Conservation (phyloP, 2,797 vertebrate genomes). For the Liparis tanakae region DNA sequence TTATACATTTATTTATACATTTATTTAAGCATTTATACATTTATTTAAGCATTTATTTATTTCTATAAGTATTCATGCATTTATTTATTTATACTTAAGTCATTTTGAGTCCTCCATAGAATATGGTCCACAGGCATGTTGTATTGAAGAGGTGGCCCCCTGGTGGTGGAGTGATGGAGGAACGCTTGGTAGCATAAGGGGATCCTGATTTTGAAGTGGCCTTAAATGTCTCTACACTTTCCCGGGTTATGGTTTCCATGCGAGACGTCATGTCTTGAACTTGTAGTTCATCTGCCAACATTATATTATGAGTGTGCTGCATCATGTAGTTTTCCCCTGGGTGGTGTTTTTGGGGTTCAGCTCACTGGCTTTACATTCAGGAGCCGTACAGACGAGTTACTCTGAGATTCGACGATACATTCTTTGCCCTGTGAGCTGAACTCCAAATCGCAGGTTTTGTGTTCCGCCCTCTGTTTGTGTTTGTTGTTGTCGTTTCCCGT, state of each 20-base stretch:
- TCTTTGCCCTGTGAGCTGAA: conserved; percentile 42
- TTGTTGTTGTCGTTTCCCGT: conserved; percentile 1
- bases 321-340: conserved; percentile 20
- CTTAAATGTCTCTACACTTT: conserved; percentile 8
- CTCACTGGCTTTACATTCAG: conserved; percentile 30
- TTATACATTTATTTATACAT: no score
- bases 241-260: conserved; percentile 11
- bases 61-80: no score
- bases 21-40: no score
- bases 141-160: conserved; percentile 77
- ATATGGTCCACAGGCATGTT: conserved; percentile 18
- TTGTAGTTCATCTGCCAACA: neutral
- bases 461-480: conserved; percentile 21
- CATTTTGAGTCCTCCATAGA: no score
- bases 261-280: neutral
- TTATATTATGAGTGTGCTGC: neutral
- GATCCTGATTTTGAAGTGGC: conserved; percentile 17
- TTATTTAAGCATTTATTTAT: no score
- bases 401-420: neutral
- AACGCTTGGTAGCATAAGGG: conserved; percentile 17
- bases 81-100: no score
- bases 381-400: neutral
- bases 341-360: conserved; percentile 54
- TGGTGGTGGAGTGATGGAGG: conserved; percentile 70
- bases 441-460: conserved; percentile 33